Evolutionary conservation across 1,140 invertebrate species (phyloP).

Genomic region (Sinonovacula constricta): DNA sequence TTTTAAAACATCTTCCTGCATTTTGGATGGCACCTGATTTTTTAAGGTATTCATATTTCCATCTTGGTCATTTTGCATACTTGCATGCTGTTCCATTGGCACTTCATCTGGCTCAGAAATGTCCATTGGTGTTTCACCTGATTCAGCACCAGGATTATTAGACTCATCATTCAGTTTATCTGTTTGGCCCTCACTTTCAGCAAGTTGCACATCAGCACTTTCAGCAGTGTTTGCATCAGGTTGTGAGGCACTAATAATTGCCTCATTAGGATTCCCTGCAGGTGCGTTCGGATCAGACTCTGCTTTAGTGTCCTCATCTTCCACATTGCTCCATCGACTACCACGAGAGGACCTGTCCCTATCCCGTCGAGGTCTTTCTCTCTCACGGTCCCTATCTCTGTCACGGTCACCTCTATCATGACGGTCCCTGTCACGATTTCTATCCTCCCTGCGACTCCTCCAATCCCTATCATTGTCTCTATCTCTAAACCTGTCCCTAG

Average conservation of each 20-base stretch:
- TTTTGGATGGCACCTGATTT: too few relatives aligned
- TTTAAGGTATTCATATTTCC: too few relatives aligned
- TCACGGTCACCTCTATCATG: constrained; percentile 25
- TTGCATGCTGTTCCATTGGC: too few relatives aligned
- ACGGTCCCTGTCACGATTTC: constrained; percentile 31
- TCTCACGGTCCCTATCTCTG: constrained; percentile 54
- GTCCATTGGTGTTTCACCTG: too few relatives aligned
- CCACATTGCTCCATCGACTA: constrained; percentile 44
- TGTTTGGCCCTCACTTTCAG: not conserved
- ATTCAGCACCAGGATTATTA: too few relatives aligned
- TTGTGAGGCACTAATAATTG: not conserved
- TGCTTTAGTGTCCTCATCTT: constrained; percentile 5
- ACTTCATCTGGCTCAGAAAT: too few relatives aligned
- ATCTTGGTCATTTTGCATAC: too few relatives aligned
- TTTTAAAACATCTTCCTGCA: too few relatives aligned
- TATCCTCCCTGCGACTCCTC: constrained; percentile 18
- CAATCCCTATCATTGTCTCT: constrained; percentile 2
- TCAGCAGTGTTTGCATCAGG: not conserved
- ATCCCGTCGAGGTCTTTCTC: constrained; percentile 41
- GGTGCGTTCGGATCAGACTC: not conserved
- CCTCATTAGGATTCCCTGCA: not conserved
- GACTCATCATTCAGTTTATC: not conserved
- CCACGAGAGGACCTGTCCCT: constrained; percentile 46
- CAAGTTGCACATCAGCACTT: not conserved
- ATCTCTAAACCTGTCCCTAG: not conserved